Evolutionary conservation across 2,797 vertebrate genomes (phyloP).

Genomic region (Chiroxiphia lanceolata): DNA sequence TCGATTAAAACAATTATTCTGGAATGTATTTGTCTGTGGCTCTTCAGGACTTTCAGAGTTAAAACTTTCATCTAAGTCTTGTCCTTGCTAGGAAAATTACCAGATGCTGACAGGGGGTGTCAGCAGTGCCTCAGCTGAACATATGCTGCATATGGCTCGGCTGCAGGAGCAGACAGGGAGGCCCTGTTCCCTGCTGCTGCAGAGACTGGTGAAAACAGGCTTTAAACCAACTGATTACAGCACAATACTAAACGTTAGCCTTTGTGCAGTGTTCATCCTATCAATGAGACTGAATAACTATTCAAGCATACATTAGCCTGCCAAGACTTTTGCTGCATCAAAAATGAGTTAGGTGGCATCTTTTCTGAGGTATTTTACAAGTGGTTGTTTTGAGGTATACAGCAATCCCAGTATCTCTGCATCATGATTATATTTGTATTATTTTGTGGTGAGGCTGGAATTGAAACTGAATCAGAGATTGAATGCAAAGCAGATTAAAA

Average conservation of each 20-base stretch:
- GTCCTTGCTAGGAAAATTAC: conserved; percentile 42
- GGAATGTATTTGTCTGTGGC: neutral
- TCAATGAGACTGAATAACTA: neutral
- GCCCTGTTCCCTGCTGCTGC: conserved; percentile 8
- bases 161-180: neutral
- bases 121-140: conserved; percentile 47
- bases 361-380: neutral
- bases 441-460: neutral
- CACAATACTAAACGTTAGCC: neutral
- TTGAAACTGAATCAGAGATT: neutral
- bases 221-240: neutral
- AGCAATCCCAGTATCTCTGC: neutral
- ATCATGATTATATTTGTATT: neutral
- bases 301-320: neutral
- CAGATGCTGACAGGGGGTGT: conserved; percentile 60
- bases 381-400: neutral
- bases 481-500: neutral
- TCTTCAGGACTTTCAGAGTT: conserved; percentile 33
- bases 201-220: neutral
- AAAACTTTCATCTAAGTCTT: conserved; percentile 10
- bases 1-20: neutral
- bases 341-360: neutral
- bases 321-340: neutral
- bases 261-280: neutral
- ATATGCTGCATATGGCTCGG: neutral